phyloP scores from a whole-genome alignment of 2,113 vertebrate species.

The Coturnix japonica region DNA sequence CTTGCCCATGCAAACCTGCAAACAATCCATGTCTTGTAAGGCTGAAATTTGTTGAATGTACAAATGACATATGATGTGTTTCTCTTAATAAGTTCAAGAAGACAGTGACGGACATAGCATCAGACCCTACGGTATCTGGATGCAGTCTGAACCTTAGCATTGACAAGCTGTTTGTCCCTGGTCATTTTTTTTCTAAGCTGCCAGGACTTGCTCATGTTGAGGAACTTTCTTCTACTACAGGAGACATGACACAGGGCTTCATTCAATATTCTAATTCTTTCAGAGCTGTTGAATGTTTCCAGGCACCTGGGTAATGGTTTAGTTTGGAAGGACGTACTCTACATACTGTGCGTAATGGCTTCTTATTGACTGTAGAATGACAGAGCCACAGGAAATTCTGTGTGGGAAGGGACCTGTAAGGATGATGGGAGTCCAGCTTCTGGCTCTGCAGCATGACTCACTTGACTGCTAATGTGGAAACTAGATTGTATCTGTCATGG shows the following conservation, averaged over 20 bases:
- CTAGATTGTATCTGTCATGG: not conserved
- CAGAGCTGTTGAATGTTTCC: not conserved
- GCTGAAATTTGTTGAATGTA: not conserved
- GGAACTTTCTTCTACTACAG: not conserved
- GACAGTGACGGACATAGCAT: not conserved
- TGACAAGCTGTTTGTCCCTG: not conserved
- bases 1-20: not conserved
- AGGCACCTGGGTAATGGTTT: not conserved
- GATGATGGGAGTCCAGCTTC: too few species aligned
- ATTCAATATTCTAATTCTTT: not conserved
- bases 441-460: too few species aligned
- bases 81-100: not conserved
- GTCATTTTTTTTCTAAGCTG: not conserved
- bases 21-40: not conserved
- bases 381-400: too few species aligned
- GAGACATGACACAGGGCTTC: not conserved
- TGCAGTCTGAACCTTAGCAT: not conserved
- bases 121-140: not conserved
- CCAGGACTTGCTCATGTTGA: not conserved
- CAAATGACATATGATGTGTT: not conserved
- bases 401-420: too few species aligned
- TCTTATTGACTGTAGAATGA: not conserved
- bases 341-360: not conserved
- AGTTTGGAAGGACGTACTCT: not conserved
- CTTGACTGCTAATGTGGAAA: not conserved